A percentile compares a stretch with the other conserved stretches of the same genome.
Conservation (phyloP, 2,888 invertebrate genomes). For the Drosophila algonquin region DNA sequence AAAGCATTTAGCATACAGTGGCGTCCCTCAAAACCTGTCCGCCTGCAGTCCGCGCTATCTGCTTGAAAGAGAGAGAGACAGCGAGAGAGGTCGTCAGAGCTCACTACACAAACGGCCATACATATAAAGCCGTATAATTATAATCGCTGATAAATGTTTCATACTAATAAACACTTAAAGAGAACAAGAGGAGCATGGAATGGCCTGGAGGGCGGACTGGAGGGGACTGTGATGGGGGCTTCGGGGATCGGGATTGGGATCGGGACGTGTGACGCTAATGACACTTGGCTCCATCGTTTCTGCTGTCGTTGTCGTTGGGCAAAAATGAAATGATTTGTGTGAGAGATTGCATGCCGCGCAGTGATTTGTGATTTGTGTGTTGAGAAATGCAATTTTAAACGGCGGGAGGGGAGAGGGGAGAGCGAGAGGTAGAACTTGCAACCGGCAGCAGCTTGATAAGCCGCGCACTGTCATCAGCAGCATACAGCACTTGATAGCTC, state of each 20-base stretch:
- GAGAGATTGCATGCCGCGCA: conserved; percentile 76
- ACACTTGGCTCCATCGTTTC: conserved; percentile 62
- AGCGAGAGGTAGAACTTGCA: conserved; percentile 24
- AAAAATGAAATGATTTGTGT: conserved; percentile 77
- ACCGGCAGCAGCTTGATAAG: conserved; percentile 64
- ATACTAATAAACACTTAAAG: conserved; percentile 76
- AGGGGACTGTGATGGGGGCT: conserved; percentile 9
- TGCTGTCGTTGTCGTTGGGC: conserved; percentile 33
- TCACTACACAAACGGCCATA: conserved; percentile 71
- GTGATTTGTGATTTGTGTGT: conserved; percentile 77
- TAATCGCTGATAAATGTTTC: conserved; percentile 83
- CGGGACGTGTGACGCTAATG: conserved; percentile 76
- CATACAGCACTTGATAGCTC: conserved; percentile 69
- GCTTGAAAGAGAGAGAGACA: conserved; percentile 22
- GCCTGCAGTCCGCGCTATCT: conserved; percentile 49
- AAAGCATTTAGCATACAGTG: conserved; percentile 71
- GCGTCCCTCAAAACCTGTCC: conserved; percentile 45
- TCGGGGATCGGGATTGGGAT: conserved; percentile 25
- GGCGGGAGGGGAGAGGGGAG: conserved; percentile 8
- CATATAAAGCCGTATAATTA: conserved; percentile 76
- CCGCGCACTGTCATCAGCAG: conserved; percentile 63
- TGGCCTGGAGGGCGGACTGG: conserved; percentile 19
- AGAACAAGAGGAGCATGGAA: conserved; percentile 39
- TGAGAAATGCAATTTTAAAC: conserved; percentile 80
- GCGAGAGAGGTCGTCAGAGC: conserved; percentile 72